Evolutionary conservation across 2,888 invertebrate genomes (phyloP), one percentile per base, ranked within the genome.

Genomic region (Eulithis prunata): DNA sequence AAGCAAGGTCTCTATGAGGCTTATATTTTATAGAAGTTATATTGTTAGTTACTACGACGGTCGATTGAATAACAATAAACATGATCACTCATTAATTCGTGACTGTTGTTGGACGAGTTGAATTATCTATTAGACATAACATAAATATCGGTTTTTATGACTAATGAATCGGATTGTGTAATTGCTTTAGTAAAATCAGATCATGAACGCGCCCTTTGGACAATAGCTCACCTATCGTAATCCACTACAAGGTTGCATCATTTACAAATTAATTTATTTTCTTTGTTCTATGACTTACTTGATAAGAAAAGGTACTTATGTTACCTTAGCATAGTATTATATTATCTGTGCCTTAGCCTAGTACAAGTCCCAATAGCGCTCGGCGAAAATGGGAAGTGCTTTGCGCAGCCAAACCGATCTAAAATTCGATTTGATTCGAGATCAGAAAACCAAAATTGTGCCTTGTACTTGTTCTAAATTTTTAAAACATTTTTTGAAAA

Each of bases 151-250:
- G 21, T 66, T 46, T 62, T 60, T 53, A 59, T 56, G 66, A 58
- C 52, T 55, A 57, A 63, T 63, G 58, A 47, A 41, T 60, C 28
- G 43, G 41, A 60, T 63, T 59, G 62, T 62, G 66, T 28, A 58
- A 66, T 32, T 61, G 54, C 69, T 64, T 70, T 68, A 55, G 61
- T 70, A 62, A 60, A 74, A 74, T 55, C 51, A 71, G 75, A 75
- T 78, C 77, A 78, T 68, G 75, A 74, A 67, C 75, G 49, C 72
- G 79, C 78, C 75, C 80, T 79, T 77, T 78, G 72, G 57, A 77
- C 75, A 59, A 57, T 70, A 61, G 64, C 69, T 64, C 66, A 62
- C 38, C 43, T 75, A 75, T 74, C 65, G 71, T 73, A 76, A 80
- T 76, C 65, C 59, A 64, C 46, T 51, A 54, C 75, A 76, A 80